phyloP scores from a whole-genome alignment of 2,797 vertebrate genomes.

The Epinephelus awoara region DNA sequence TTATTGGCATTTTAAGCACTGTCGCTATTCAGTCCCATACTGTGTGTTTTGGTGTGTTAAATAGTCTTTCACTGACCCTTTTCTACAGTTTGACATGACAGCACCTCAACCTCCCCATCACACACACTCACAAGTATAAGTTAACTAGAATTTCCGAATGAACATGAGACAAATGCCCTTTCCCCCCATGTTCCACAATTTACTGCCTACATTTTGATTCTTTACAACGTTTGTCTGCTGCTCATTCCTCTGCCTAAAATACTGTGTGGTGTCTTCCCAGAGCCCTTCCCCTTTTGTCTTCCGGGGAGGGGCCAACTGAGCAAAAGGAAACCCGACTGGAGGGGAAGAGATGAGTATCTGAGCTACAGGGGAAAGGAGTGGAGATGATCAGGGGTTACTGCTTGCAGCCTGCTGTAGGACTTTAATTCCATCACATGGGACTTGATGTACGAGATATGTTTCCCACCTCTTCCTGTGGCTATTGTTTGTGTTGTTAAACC shows the following conservation, averaged over 20 bases:
- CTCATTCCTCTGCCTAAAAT: conserved; percentile 14
- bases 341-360: conserved; percentile 51
- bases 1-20: neutral
- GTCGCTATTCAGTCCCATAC: neutral
- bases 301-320: conserved; percentile 47
- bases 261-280: neutral
- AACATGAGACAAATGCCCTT: neutral
- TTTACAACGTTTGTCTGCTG: neutral
- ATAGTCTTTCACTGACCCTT: neutral
- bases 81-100: neutral
- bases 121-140: neutral
- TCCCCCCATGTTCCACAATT: neutral
- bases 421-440: conserved; percentile 11
- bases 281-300: conserved; percentile 57
- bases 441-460: neutral
- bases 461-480: neutral
- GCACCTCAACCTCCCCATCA: neutral
- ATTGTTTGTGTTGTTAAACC: neutral
- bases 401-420: conserved; percentile 3
- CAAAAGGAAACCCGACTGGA: conserved; percentile 47
- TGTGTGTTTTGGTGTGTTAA: too few relatives aligned
- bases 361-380: conserved; percentile 30
- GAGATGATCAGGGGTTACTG: conserved; percentile 7
- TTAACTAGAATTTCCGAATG: neutral
- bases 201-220: neutral